These are phyloP conservation scores for Ceratotherium simum DNA, from an alignment of 2,113 vertebrate species.

Conservation along the genomic window DNA sequence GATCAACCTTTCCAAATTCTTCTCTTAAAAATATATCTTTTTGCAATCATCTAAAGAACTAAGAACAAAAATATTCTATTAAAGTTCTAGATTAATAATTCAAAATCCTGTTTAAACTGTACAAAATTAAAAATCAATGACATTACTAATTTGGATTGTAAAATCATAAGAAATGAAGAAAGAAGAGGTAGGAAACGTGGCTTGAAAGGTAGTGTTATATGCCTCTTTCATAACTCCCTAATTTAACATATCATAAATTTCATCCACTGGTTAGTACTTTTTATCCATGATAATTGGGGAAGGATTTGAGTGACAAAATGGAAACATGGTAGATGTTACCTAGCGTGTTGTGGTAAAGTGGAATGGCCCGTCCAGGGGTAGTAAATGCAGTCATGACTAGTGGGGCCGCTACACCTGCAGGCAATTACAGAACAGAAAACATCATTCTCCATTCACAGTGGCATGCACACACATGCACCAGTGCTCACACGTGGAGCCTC, in stretches of 20 bases:
- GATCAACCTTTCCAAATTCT: not conserved
- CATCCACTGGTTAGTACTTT: constrained; percentile 69
- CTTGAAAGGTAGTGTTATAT: not conserved
- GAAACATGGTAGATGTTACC: constrained; percentile 89
- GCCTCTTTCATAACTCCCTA: not conserved
- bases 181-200: not conserved
- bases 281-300: not conserved
- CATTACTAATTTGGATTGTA: not conserved
- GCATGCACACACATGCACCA: constrained; percentile 89
- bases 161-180: not conserved
- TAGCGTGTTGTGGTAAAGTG: constrained; percentile 90
- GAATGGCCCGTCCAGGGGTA: constrained; percentile 91
- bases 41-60: not conserved
- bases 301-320: constrained; percentile 71
- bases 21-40: not conserved
- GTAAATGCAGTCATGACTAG: constrained; percentile 92
- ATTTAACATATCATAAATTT: not conserved
- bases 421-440: constrained; percentile 90
- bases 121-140: not conserved
- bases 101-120: not conserved
- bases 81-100: not conserved
- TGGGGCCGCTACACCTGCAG: constrained; percentile 91
- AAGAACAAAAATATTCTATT: not conserved
- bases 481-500: constrained; percentile 85
- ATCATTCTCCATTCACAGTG: constrained; percentile 86